Conservation (phyloP, 2,113 vertebrate genomes). For the Hypocryptadius cinnamomeus region DNA sequence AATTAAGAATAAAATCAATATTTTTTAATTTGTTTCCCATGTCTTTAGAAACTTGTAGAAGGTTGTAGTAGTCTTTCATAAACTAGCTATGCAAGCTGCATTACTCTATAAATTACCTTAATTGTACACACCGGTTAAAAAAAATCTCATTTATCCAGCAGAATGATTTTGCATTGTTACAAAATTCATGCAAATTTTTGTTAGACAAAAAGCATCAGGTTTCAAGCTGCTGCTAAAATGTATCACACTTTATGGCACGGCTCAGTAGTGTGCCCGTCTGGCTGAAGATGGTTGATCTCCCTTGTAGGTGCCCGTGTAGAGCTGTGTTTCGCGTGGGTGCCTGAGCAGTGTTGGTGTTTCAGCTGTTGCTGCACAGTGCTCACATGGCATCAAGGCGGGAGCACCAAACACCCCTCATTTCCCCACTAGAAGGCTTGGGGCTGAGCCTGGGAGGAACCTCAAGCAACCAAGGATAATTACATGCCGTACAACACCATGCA, state of each 20-base stretch:
- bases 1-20: not conserved
- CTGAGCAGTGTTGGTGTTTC: not conserved
- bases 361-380: not conserved
- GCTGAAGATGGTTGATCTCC: not conserved
- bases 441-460: not conserved
- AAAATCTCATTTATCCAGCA: not conserved
- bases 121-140: rapidly evolving
- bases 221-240: not conserved
- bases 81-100: not conserved
- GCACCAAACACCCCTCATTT: not conserved
- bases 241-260: not conserved
- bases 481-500: not conserved
- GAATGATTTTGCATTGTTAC: not conserved
- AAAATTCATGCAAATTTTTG: not conserved
- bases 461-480: not conserved
- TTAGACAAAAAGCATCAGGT: not conserved
- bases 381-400: too few species aligned
- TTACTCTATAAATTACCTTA: not conserved
- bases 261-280: not conserved
- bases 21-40: not conserved
- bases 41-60: not conserved
- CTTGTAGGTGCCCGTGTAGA: rapidly evolving
- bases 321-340: rapidly evolving
- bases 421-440: rapidly evolving
- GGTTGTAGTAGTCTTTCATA: not conserved